Conservation (phyloP, 1,140 invertebrate genomes). For the Vanessa tameamea region DNA sequence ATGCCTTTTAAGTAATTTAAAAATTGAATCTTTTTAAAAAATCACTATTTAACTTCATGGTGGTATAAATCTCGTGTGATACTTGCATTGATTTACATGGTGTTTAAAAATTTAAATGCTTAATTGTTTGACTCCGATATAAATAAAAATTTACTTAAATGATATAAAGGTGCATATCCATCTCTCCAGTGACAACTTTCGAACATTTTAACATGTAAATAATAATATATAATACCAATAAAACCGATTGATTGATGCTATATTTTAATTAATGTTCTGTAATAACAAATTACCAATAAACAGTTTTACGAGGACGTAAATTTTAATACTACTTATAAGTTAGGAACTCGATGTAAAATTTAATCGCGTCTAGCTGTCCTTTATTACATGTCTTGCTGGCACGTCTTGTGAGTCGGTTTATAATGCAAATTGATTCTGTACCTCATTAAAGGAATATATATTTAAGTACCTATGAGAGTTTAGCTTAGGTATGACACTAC, state of each 20-base stretch:
- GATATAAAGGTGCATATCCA: background rate
- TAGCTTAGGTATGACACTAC: no score
- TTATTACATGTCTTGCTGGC: background rate
- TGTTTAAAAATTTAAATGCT: no score
- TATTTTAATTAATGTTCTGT: constrained; percentile 17
- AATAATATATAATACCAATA: background rate
- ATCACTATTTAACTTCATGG: no score
- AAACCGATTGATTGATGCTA: constrained; percentile 13
- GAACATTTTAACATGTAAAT: constrained; percentile 1
- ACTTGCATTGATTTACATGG: no score
- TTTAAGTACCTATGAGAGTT: background rate
- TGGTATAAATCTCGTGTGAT: no score
- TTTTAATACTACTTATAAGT: constrained; percentile 4
- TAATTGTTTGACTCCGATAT: no score
- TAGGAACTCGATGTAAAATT: constrained; percentile 5
- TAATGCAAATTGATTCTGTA: background rate
- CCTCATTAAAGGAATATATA: no score
- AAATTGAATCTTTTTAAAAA: no score
- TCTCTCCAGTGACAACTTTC: background rate
- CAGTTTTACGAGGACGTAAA: constrained; percentile 15
- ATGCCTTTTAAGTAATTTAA: no score
- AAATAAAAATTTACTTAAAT: no score
- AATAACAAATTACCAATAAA: constrained; percentile 13
- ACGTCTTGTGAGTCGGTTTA: background rate
- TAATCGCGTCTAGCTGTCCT: background rate